Conservation (phyloP, 2,888 invertebrate genomes). For the Odontothrips loti region DNA sequence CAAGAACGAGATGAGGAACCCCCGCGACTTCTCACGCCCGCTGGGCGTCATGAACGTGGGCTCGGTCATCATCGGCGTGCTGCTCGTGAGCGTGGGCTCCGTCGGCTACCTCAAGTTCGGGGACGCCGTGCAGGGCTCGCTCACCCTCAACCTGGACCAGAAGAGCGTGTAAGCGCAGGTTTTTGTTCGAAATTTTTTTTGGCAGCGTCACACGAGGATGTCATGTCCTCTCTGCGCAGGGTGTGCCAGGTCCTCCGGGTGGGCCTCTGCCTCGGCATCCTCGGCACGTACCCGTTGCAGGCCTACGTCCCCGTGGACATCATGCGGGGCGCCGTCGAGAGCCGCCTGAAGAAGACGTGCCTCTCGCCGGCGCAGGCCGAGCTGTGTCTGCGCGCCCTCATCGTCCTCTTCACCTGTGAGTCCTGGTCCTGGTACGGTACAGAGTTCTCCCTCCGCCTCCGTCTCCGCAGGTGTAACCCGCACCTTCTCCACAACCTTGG, state of each 20-base stretch:
- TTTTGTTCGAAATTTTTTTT: neutral
- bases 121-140: constrained; percentile 71
- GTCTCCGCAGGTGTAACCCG: too few species aligned
- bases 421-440: too few species aligned
- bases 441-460: too few species aligned
- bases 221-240: too few species aligned
- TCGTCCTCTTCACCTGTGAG: constrained; percentile 83
- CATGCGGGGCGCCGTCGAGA: constrained; percentile 69
- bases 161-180: constrained; percentile 53
- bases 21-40: constrained; percentile 69
- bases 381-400: constrained; percentile 61
- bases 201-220: too few species aligned
- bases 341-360: constrained; percentile 44
- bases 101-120: constrained; percentile 88
- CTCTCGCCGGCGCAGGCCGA: constrained; percentile 58
- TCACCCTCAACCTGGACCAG: constrained; percentile 78
- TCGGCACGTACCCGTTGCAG: constrained; percentile 88
- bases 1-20: constrained; percentile 84
- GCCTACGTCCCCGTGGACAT: constrained; percentile 84
- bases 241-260: constrained; percentile 75
- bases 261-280: constrained; percentile 79
- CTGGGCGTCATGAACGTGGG: constrained; percentile 86
- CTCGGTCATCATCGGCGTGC: constrained; percentile 71
- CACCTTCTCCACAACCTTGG: too few species aligned
- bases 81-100: constrained; percentile 80